Evolutionary conservation across 2,797 vertebrate genomes (phyloP).

Genomic region (Diplodus sargus): DNA sequence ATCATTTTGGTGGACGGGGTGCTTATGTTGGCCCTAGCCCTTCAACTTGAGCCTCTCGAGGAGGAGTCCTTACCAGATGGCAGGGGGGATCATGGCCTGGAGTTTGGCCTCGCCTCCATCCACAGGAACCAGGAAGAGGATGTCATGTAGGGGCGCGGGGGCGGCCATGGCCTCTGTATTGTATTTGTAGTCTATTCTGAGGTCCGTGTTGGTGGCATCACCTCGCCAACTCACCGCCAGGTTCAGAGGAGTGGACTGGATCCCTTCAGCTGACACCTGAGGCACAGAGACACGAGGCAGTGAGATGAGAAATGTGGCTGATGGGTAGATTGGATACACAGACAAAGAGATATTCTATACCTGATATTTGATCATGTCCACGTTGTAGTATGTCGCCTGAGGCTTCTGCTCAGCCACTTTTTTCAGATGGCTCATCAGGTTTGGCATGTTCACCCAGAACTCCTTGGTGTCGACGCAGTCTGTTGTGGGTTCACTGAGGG

Average conservation of each 20-base stretch:
- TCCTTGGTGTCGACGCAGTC: conserved; percentile 90
- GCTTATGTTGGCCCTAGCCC: not conserved
- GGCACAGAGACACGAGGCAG: conserved; percentile 41
- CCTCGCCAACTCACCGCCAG: conserved; percentile 96
- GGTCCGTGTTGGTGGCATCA: conserved; percentile 91
- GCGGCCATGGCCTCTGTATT: conserved; percentile 93
- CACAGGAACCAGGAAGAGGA: conserved; percentile 94
- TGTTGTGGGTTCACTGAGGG: conserved; percentile 87
- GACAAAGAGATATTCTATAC: conserved; percentile 34
- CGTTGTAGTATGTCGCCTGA: conserved; percentile 98
- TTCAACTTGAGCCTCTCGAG: not conserved
- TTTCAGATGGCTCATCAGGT: conserved; percentile 95
- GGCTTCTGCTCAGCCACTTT: conserved; percentile 99
- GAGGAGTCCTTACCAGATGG: conserved; percentile 88
- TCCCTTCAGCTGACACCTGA: conserved; percentile 94
- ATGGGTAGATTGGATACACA: not conserved
- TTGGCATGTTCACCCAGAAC: conserved; percentile 99
- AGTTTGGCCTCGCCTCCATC: conserved; percentile 92
- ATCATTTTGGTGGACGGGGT: not conserved
- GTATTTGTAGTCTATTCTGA: conserved; percentile 98
- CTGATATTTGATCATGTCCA: conserved; percentile 99
- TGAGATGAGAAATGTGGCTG: not conserved
- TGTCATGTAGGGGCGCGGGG: conserved; percentile 93
- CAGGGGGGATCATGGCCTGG: conserved; percentile 95
- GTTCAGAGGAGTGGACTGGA: conserved; percentile 97